Percentiles rank a stretch among this genome's conserved stretches.
Evolutionary conservation across 2,797 vertebrate genomes (phyloP).

Genomic region (Gouania willdenowi): DNA sequence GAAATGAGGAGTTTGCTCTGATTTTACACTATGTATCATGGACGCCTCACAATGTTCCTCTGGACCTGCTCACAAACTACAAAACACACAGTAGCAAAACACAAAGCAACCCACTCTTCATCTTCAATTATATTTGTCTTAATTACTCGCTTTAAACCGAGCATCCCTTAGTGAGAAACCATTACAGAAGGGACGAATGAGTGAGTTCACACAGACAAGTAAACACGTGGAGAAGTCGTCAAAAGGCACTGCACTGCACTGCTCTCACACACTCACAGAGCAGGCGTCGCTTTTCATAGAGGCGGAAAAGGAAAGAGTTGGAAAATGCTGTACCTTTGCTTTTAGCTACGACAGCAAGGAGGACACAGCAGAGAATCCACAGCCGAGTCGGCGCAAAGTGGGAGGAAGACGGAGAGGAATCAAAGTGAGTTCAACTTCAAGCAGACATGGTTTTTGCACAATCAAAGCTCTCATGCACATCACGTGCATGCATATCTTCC

Average conservation of each 20-base stretch:
- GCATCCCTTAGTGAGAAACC: conserved; percentile 41
- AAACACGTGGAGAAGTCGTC: conserved; percentile 44
- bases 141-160: conserved; percentile 65
- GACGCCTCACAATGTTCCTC: neutral
- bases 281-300: conserved; percentile 60
- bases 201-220: conserved; percentile 33
- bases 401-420: conserved; percentile 9
- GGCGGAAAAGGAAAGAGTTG: conserved; percentile 63
- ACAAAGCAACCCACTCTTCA: conserved; percentile 17
- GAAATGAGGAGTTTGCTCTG: conserved; percentile 5
- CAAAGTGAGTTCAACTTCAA: conserved; percentile 18
- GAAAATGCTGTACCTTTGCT: conserved; percentile 94
- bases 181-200: conserved; percentile 44
- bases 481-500: too few relatives aligned
- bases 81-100: conserved; percentile 16
- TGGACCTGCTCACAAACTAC: neutral
- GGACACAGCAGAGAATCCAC: conserved; percentile 39
- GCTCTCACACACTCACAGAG: conserved; percentile 64
- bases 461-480: too few relatives aligned
- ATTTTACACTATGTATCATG: conserved; percentile 14
- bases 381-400: conserved; percentile 12
- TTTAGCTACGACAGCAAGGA: conserved; percentile 83
- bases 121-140: conserved; percentile 53
- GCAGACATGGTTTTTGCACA: too few relatives aligned
- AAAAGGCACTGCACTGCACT: conserved; percentile 24